A percentile compares a stretch with the other conserved stretches of the same genome.
Conservation (phyloP, 1,140 invertebrate species). For the Bombus picipes region DNA sequence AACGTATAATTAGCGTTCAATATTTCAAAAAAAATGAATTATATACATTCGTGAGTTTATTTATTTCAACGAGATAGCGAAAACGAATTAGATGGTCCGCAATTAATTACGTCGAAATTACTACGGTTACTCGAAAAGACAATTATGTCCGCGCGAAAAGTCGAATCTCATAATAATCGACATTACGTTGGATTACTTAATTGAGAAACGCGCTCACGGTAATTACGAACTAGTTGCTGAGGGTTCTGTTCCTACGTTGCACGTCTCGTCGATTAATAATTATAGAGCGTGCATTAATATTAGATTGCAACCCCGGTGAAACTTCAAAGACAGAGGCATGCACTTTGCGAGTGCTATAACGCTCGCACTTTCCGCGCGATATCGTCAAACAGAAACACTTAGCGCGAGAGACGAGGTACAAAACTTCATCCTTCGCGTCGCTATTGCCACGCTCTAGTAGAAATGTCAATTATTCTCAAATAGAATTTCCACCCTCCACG, state of each 20-base stretch:
- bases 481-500: conserved; percentile 27
- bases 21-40: too few relatives aligned
- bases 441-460: conserved; percentile 6
- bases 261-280: conserved; percentile 43
- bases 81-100: too few relatives aligned
- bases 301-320: background rate
- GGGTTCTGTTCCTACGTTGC: background rate
- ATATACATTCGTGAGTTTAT: too few relatives aligned
- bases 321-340: conserved; percentile 30
- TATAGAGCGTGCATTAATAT: conserved; percentile 23
- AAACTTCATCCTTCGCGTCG: conserved; percentile 9
- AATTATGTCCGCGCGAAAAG: background rate
- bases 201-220: conserved; percentile 1
- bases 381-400: conserved; percentile 33
- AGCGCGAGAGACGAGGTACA: conserved; percentile 10
- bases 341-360: background rate
- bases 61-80: too few relatives aligned
- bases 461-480: conserved; percentile 59
- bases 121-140: background rate
- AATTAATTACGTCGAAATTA: background rate
- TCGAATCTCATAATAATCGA: background rate
- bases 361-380: conserved; percentile 28
- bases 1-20: too few relatives aligned
- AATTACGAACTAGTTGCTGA: conserved; percentile 4
- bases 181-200: background rate